These are phyloP conservation scores for Leptinotarsa texana DNA, from an alignment of 1,140 invertebrate genomes.

Conservation along the genomic window DNA sequence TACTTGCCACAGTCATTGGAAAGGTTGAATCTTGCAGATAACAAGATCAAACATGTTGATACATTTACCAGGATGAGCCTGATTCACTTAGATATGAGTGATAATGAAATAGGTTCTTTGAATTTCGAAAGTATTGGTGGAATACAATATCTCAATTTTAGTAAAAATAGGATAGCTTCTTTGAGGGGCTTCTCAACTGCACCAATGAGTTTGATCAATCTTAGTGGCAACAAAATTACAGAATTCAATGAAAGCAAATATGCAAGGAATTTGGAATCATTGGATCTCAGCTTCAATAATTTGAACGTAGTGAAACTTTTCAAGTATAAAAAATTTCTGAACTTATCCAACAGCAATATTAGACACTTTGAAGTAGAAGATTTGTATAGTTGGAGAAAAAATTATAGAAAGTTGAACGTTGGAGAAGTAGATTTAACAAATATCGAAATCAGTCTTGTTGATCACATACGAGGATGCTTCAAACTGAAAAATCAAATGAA, in stretches of 20 bases:
- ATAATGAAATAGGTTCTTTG: neutral
- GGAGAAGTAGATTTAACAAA: too few species aligned
- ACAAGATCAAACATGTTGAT: conserved; percentile 12
- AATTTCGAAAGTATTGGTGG: neutral
- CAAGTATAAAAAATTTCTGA: neutral
- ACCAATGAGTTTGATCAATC: neutral
- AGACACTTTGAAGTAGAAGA: neutral
- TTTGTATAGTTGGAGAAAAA: too few species aligned
- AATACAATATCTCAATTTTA: too few species aligned
- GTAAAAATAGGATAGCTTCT: too few species aligned
- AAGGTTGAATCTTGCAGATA: neutral
- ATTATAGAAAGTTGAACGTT: too few species aligned
- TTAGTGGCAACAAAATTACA: conserved; percentile 10
- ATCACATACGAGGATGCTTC: too few species aligned
- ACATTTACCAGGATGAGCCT: neutral
- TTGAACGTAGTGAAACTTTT: neutral
- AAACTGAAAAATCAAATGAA: too few species aligned
- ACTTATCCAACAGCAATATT: neutral
- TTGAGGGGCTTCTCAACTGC: neutral
- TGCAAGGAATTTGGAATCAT: neutral
- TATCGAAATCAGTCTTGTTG: too few species aligned
- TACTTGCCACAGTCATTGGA: neutral
- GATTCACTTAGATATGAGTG: neutral
- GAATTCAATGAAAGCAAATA: neutral
- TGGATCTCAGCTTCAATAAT: neutral